Evolutionary conservation across 1,140 invertebrate species (phyloP), one percentile per base, ranked within the genome.

Genomic region (Conopomorpha cramerella): DNA sequence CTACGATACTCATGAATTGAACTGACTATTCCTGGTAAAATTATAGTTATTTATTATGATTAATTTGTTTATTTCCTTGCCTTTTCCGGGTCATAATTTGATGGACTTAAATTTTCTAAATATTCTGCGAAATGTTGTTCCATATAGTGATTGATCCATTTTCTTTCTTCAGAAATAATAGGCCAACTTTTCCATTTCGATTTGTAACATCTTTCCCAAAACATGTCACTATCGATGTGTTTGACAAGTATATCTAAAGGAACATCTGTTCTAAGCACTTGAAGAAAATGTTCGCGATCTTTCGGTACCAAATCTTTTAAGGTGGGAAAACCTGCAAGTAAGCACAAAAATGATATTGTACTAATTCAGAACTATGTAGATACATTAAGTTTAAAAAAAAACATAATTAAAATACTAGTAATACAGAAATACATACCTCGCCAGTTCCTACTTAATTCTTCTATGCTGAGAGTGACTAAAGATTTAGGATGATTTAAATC

Each of bases 71-170:
- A n/a, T n/a, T 34, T 30, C 14, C 15, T 38, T 40, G 78, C 74
- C 58, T 74, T 71, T 60, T 78, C 78, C 3, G 73, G 68, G 39
- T 79, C 70, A 38, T 80, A 80, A 31, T 67, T 47, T 25, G 67
- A 57, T 18, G 76, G 76, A 55, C 76, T 74, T 51, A 78, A 58
- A 43, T 71, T 74, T 55, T 79, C 76, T 36, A 80, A 60, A 41
- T 68, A 55, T 43, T 78, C 65, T 4, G 64, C 56, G 29, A 72
- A 67, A 55, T 78, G 55, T 32, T 48, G 54, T 55, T 79, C 77
- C 53, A 79, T 62, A 41, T 66, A 79, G 38, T 65, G 44, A 42
- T 66, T 65, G 16, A 78, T 73, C 78, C 77, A 80, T 34, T 51
- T 62, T 49, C 68, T 77, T 31, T 58, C 41, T 36, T 57, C 40